These are phyloP conservation scores for Diuraphis noxia DNA, from an alignment of 1,140 invertebrate genomes.

Conservation along the genomic window DNA sequence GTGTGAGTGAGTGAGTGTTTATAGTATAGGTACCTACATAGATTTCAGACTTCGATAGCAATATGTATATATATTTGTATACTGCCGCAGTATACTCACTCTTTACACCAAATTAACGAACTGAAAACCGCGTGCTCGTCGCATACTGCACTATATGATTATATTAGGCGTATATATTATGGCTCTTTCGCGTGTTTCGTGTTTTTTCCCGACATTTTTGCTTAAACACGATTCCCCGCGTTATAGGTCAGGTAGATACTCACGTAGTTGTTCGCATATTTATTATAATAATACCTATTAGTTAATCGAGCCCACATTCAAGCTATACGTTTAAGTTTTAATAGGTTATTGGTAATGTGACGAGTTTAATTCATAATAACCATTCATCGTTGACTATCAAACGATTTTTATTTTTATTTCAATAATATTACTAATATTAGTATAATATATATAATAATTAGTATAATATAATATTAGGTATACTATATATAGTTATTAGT, in stretches of 20 bases:
- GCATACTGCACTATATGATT: background rate
- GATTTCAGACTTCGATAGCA: slow-evolving; percentile 6
- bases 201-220: background rate
- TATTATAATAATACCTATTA: background rate
- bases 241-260: background rate
- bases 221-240: background rate
- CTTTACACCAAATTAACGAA: background rate
- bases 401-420: too few species aligned
- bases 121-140: background rate
- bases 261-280: background rate
- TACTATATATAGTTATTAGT: too few species aligned
- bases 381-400: background rate
- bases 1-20: background rate
- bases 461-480: too few species aligned
- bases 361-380: background rate
- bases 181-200: background rate
- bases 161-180: background rate
- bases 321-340: background rate
- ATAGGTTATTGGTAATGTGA: background rate
- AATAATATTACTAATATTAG: too few species aligned
- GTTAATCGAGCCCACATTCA: background rate
- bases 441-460: too few species aligned
- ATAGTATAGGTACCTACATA: background rate
- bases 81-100: background rate
- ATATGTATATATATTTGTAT: background rate